Conservation (phyloP, 2,888 invertebrate species). For the Zootermopsis nevadensis region DNA sequence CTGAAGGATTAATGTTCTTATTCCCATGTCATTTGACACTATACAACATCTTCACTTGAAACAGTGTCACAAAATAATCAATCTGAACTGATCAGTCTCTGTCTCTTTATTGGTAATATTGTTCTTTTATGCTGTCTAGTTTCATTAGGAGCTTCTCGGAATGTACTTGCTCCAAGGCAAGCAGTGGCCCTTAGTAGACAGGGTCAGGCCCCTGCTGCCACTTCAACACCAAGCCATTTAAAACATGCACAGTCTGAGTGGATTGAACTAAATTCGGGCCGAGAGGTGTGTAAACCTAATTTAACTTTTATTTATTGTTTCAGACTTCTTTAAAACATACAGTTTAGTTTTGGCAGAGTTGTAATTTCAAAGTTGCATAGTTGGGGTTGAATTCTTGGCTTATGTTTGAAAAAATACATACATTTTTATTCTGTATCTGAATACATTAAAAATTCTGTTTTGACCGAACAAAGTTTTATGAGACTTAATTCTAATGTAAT, state of each 20-base stretch:
- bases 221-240: slow-evolving; percentile 29
- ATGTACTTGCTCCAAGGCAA: slow-evolving; percentile 10
- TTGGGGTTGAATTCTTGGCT: too few relatives aligned
- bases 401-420: too few relatives aligned
- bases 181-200: slow-evolving; percentile 15
- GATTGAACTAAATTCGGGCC: slow-evolving; percentile 6
- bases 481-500: background rate
- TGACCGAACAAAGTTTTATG: background rate
- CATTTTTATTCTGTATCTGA: too few relatives aligned
- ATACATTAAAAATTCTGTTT: too few relatives aligned
- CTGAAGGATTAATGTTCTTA: too few relatives aligned
- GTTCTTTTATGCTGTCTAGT: background rate
- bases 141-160: slow-evolving; percentile 22
- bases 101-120: background rate
- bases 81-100: too few relatives aligned
- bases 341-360: too few relatives aligned
- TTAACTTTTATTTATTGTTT: background rate
- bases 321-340: background rate
- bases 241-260: slow-evolving; percentile 34
- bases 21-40: too few relatives aligned
- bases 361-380: too few relatives aligned
- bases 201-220: slow-evolving; percentile 2
- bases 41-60: too few relatives aligned
- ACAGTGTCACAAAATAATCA: too few relatives aligned
- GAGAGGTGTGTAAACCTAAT: slow-evolving; percentile 12